Evolutionary conservation across 2,888 invertebrate species (phyloP), one percentile per base, ranked within the genome.

Genomic region (Troides oblongomaculatus): DNA sequence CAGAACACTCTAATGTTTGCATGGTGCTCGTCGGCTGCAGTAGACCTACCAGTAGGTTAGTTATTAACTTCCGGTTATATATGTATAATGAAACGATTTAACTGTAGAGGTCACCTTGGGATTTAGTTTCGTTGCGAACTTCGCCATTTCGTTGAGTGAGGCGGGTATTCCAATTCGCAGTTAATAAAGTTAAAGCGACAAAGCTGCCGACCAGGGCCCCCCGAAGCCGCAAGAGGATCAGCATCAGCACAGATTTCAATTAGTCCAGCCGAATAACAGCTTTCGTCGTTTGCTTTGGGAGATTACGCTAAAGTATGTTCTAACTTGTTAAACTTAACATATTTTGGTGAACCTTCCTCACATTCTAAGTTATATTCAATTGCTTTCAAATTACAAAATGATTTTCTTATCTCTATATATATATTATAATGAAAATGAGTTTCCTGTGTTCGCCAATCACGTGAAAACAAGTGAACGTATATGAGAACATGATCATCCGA

Each of bases 121-220:
- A 57, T 57, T 64, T 57, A 64, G 56, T 64, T 57, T n/a, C n/a
- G 25, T 14, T 36, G 56, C 56, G 30, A 57, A 56, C 56, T 64
- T 59, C 43, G 58, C 58, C 46, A 23, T 39, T 39, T 10, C 18
- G 43, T 12, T 59, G 59, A 59, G 43, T 12, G 39, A 39, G 10
- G 39, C 1, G 39, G 46, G 25, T 10, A 59, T 65, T 59, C 58
- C 46, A 65, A 59, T 65, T 65, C 58, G 25, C 65, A 65, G 43
- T 65, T 59, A 65, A 65, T 65, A 59, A 57, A 25, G 46, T 25
- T 59, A 46, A 59, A 59, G 59, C 65, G 46, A 65, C 65, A 59
- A 65, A 65, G 65, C 65, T 59, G 59, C n/a, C 21, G 12, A 58
- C 57, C 59, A 12, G 21, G 56, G n/a, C 21, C 7, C 5, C 23